Evolutionary conservation across 1,140 invertebrate species (phyloP).

Genomic region (Sitodiplosis mosellana): DNA sequence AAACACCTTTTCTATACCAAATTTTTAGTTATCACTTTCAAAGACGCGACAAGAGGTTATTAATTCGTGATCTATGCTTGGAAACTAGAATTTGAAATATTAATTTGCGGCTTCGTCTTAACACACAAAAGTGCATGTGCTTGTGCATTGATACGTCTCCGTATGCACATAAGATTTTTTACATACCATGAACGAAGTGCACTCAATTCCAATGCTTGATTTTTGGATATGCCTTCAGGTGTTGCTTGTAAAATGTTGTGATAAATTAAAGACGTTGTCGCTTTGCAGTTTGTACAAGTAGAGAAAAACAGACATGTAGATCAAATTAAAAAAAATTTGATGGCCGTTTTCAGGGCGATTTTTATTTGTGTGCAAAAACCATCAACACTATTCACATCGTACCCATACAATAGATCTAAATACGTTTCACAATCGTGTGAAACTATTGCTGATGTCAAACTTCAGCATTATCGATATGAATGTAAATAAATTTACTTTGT

Average conservation of each 20-base stretch:
- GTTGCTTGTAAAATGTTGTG: constrained; percentile 18
- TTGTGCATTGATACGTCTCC: too few species aligned
- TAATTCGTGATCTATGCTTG: too few species aligned
- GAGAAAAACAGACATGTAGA: constrained; percentile 22
- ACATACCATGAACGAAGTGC: constrained; percentile 25
- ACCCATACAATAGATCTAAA: constrained; percentile 47
- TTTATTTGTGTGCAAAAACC: constrained; percentile 15
- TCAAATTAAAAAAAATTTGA: constrained; percentile 25
- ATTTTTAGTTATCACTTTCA: too few species aligned
- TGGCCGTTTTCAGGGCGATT: constrained; percentile 22
- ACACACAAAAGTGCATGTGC: too few species aligned
- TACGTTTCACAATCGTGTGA: constrained; percentile 36
- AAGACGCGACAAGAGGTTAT: too few species aligned
- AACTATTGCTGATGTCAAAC: constrained; percentile 30
- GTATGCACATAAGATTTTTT: too few species aligned
- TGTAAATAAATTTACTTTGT: constrained; percentile 32
- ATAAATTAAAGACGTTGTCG: constrained; percentile 28
- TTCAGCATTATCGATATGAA: constrained; percentile 43
- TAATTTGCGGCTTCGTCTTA: too few species aligned
- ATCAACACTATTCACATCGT: constrained; percentile 22
- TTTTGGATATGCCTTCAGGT: constrained; percentile 7
- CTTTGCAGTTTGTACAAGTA: constrained; percentile 28
- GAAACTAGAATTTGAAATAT: too few species aligned
- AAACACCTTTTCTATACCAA: too few species aligned
- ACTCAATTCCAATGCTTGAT: constrained; percentile 13